Evolutionary conservation across 1,140 invertebrate genomes (phyloP).

Genomic region (Formica selysi): DNA sequence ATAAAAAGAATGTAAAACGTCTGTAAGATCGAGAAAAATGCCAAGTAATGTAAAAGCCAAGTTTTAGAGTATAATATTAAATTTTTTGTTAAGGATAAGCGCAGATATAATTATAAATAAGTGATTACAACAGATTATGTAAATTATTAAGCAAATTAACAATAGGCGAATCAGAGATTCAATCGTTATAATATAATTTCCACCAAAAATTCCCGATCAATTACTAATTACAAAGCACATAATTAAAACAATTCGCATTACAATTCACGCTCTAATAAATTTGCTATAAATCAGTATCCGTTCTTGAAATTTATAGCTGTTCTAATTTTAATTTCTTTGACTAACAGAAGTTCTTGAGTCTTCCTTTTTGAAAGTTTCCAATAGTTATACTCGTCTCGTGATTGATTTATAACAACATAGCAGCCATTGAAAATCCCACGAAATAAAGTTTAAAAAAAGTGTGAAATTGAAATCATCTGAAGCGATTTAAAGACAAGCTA

Average conservation of each 20-base stretch:
- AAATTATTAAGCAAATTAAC: background rate
- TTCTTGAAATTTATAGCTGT: background rate
- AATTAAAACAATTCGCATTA: background rate
- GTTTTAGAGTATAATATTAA: background rate
- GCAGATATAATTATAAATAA: too few relatives aligned
- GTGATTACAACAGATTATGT: background rate
- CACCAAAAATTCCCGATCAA: background rate
- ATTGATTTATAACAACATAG: background rate
- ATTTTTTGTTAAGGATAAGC: background rate
- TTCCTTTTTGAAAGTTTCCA: background rate
- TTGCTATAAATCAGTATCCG: background rate
- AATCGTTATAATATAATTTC: background rate
- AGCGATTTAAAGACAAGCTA: background rate
- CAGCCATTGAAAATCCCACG: background rate
- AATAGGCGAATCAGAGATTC: background rate
- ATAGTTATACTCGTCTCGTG: background rate
- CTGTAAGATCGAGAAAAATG: background rate
- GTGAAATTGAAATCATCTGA: too few relatives aligned
- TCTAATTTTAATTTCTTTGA: background rate
- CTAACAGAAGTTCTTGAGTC: background rate
- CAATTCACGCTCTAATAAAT: background rate
- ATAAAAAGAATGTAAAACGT: slow-evolving; percentile 7
- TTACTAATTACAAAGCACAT: background rate
- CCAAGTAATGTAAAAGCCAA: background rate
- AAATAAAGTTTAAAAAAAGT: background rate